These are phyloP conservation scores for Paramisgurnus dabryanus DNA, from an alignment of 2,113 vertebrate species.

Conservation along the genomic window DNA sequence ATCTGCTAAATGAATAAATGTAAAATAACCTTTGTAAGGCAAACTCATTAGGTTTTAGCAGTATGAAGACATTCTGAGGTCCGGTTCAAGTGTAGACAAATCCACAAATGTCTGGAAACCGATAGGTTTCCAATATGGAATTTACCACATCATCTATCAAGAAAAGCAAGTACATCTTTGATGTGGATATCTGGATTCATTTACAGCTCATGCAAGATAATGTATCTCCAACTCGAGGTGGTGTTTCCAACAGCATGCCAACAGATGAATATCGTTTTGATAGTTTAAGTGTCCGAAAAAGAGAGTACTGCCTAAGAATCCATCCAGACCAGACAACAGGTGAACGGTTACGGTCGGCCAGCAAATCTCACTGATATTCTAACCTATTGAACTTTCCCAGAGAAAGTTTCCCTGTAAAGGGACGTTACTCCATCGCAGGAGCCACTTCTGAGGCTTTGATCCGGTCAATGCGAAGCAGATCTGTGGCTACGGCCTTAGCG, in stretches of 20 bases:
- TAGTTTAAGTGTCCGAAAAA: conserved; percentile 49
- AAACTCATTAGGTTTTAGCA: too few relatives aligned
- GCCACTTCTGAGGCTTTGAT: conserved; percentile 64
- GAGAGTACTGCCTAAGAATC: conserved; percentile 41
- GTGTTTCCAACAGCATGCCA: conserved; percentile 27
- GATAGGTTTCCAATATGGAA: not conserved
- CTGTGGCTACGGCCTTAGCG: conserved; percentile 46
- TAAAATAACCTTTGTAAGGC: too few relatives aligned
- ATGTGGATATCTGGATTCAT: not conserved
- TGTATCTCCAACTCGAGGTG: not conserved
- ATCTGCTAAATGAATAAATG: too few relatives aligned
- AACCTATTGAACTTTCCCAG: conserved; percentile 79
- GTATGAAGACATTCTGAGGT: too few relatives aligned
- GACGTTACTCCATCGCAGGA: conserved; percentile 63
- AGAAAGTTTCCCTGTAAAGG: conserved; percentile 65
- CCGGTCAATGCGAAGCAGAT: conserved; percentile 69
- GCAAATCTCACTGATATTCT: conserved; percentile 76
- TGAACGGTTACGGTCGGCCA: conserved; percentile 68
- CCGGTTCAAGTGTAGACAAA: too few relatives aligned
- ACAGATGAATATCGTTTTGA: conserved; percentile 54
- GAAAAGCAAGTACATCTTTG: too few relatives aligned
- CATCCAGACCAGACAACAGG: conserved; percentile 69
- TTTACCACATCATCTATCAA: too few relatives aligned
- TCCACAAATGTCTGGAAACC: too few relatives aligned
- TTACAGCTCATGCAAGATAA: not conserved